A percentile compares a stretch with the other conserved stretches of the same genome.
These are phyloP conservation scores for Homarus americanus DNA, from an alignment of 1,140 invertebrate genomes.

Conservation along the genomic window DNA sequence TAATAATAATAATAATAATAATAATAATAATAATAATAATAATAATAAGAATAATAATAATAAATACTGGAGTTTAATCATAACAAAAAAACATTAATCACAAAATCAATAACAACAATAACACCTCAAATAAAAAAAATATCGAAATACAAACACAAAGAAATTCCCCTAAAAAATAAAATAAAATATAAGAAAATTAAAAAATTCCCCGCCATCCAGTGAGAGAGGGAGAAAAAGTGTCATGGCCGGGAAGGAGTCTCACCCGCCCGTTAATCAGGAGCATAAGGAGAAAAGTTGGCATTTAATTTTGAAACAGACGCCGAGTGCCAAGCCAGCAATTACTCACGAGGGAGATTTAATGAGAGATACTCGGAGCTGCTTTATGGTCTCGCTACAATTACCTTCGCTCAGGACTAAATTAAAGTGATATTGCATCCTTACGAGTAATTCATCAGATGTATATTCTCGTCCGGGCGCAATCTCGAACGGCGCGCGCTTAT, in stretches of 20 bases:
- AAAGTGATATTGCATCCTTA: slow-evolving; percentile 49
- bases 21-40: background rate
- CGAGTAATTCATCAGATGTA: slow-evolving; percentile 28
- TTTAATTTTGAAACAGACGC: slow-evolving; percentile 52
- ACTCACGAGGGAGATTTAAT: slow-evolving; percentile 50
- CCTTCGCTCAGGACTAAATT: slow-evolving; percentile 45
- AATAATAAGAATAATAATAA: background rate
- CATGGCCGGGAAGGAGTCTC: background rate
- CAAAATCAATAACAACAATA: background rate
- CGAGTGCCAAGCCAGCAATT: slow-evolving; percentile 34
- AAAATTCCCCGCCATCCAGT: too few relatives aligned
- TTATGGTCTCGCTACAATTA: slow-evolving; percentile 27
- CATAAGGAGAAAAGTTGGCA: slow-evolving; percentile 48
- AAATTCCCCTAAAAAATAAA: background rate
- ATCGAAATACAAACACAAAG: background rate
- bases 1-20: background rate
- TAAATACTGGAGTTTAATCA: background rate
- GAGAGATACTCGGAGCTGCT: slow-evolving; percentile 25
- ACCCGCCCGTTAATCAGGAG: slow-evolving; percentile 33
- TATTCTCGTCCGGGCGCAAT: slow-evolving; percentile 15
- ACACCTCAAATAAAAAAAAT: background rate
- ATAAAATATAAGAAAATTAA: slow-evolving; percentile 9
- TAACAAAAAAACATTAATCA: too few relatives aligned
- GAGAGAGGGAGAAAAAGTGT: background rate
- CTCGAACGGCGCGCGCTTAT: slow-evolving; percentile 31